Evolutionary conservation across 2,797 vertebrate species (phyloP).

Genomic region (Eulemur mongoz): DNA sequence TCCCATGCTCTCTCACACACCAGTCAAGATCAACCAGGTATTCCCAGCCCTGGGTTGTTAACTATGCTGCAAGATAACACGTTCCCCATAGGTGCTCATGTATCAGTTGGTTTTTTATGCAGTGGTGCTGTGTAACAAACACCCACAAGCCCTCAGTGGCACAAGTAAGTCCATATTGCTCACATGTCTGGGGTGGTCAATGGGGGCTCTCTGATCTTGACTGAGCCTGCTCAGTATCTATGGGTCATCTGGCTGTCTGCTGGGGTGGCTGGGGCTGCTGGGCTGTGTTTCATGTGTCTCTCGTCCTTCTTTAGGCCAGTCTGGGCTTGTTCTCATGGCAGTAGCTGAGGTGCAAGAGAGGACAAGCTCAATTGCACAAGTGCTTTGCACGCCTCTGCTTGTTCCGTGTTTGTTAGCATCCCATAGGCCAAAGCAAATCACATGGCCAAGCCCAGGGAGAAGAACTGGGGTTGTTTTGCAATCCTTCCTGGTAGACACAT

Average conservation of each 20-base stretch:
- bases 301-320: background rate
- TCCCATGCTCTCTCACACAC: rapidly evolving
- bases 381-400: background rate
- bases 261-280: background rate
- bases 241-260: background rate
- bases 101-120: background rate
- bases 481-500: background rate
- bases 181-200: background rate
- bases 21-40: background rate
- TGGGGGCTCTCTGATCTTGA: background rate
- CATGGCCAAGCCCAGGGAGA: background rate
- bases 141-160: background rate
- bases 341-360: background rate
- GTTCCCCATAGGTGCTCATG: background rate
- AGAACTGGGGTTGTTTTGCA: background rate
- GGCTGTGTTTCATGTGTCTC: background rate
- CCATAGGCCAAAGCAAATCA: background rate
- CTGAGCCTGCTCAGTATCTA: background rate
- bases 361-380: background rate
- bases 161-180: rapidly evolving
- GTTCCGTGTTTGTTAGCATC: background rate
- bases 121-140: background rate
- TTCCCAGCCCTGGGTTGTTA: background rate
- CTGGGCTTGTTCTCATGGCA: background rate
- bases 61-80: background rate